Percentiles rank a stretch among this genome's conserved stretches.
Evolutionary conservation across 2,888 invertebrate species (phyloP).

Genomic region (Chelonus formosanus): DNA sequence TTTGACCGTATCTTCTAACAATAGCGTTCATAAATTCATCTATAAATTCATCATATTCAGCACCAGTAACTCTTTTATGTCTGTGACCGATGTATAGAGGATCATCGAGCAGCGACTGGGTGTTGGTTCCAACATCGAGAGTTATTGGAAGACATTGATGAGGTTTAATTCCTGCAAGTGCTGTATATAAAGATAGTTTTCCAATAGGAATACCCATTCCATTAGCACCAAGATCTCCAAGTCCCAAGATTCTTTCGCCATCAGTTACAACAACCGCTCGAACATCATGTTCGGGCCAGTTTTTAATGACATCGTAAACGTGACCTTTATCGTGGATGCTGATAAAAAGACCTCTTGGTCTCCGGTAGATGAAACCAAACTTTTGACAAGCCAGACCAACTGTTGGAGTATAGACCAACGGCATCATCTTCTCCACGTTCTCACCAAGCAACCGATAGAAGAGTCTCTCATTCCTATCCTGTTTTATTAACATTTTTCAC

Average conservation of each 20-base stretch:
- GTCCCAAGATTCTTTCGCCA: conserved; percentile 96
- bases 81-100: conserved; percentile 94
- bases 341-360: conserved; percentile 94
- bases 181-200: conserved; percentile 96
- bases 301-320: conserved; percentile 90
- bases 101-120: conserved; percentile 84
- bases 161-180: conserved; percentile 95
- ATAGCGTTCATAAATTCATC: conserved; percentile 98
- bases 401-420: conserved; percentile 98
- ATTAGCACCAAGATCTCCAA: conserved; percentile 96
- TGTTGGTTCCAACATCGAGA: conserved; percentile 94
- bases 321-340: conserved; percentile 96
- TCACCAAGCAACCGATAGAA: conserved; percentile 91
- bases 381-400: conserved; percentile 98
- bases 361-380: conserved; percentile 89
- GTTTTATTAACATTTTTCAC: conserved; percentile 35
- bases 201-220: conserved; percentile 99
- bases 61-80: conserved; percentile 84
- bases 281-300: conserved; percentile 91
- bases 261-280: conserved; percentile 95
- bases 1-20: conserved; percentile 85
- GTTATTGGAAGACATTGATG: conserved; percentile 94
- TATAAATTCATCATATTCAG: conserved; percentile 88
- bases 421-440: conserved; percentile 92
- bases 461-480: conserved; percentile 95